Evolutionary conservation across 2,797 vertebrate genomes (phyloP).

Genomic region (Coreius guichenoti): DNA sequence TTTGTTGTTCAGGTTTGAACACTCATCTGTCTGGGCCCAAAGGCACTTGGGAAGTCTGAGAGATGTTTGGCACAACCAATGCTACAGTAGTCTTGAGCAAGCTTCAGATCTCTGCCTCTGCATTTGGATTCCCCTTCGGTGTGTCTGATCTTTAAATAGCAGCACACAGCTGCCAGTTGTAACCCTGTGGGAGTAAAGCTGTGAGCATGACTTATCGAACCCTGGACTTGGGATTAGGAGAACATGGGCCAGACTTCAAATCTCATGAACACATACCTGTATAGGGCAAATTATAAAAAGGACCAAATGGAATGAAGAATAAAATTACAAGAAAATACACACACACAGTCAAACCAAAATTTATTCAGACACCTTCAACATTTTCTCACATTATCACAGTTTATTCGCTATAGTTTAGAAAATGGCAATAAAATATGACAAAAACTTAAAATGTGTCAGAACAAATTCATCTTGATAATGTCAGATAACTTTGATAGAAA

Average conservation of each 20-base stretch:
- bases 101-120: constrained; percentile 45
- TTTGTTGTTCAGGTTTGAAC: constrained; percentile 41
- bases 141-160: constrained; percentile 52
- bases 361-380: too few relatives aligned
- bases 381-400: too few relatives aligned
- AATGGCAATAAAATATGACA: too few relatives aligned
- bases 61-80: constrained; percentile 42
- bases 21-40: constrained; percentile 38
- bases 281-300: neutral
- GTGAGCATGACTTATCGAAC: constrained; percentile 43
- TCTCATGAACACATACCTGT: neutral
- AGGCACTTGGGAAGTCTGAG: constrained; percentile 30
- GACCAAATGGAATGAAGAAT: neutral
- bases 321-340: neutral
- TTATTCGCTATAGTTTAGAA: too few relatives aligned
- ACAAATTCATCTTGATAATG: too few relatives aligned
- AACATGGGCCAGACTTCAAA: constrained; percentile 28
- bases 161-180: constrained; percentile 47
- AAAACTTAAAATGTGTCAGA: too few relatives aligned
- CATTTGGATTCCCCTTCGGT: constrained; percentile 38
- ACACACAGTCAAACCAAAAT: too few relatives aligned
- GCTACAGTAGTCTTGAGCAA: constrained; percentile 43
- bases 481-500: too few relatives aligned
- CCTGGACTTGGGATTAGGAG: constrained; percentile 32
- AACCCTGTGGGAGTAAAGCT: constrained; percentile 44